These are phyloP conservation scores for Plebejus argus DNA, from an alignment of 2,888 invertebrate species.

Conservation along the genomic window DNA sequence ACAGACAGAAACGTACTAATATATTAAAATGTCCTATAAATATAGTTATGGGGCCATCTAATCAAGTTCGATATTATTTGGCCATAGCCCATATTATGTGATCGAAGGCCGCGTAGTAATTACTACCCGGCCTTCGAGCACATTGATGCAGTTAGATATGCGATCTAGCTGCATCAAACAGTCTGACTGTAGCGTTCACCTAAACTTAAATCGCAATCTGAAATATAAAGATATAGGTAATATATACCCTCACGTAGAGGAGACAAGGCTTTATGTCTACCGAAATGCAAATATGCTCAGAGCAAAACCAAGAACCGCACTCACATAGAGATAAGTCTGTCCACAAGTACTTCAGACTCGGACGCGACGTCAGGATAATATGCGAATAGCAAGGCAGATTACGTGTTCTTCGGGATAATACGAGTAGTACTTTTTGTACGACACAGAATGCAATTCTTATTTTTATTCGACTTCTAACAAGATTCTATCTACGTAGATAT, in stretches of 20 bases:
- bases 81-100: no score
- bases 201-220: neutral
- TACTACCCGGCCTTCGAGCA: no score
- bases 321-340: slow-evolving; percentile 6
- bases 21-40: no score
- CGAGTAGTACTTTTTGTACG: neutral
- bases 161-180: no score
- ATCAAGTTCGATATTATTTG: neutral
- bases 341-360: neutral
- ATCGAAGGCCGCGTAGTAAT: neutral
- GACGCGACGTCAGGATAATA: neutral
- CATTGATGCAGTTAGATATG: no score
- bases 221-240: neutral
- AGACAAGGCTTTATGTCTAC: neutral
- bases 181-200: neutral
- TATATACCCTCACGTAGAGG: neutral
- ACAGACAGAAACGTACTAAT: neutral
- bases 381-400: slow-evolving; percentile 1
- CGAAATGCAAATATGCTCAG: slow-evolving; percentile 3
- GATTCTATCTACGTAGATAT: neutral
- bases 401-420: neutral
- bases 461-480: no score
- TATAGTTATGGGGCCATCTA: neutral
- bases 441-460: neutral
- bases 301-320: neutral